A percentile compares a stretch with the other conserved stretches of the same genome.
phyloP scores from a whole-genome alignment of 2,888 invertebrate species.

The Noctuana brunneofusca region DNA sequence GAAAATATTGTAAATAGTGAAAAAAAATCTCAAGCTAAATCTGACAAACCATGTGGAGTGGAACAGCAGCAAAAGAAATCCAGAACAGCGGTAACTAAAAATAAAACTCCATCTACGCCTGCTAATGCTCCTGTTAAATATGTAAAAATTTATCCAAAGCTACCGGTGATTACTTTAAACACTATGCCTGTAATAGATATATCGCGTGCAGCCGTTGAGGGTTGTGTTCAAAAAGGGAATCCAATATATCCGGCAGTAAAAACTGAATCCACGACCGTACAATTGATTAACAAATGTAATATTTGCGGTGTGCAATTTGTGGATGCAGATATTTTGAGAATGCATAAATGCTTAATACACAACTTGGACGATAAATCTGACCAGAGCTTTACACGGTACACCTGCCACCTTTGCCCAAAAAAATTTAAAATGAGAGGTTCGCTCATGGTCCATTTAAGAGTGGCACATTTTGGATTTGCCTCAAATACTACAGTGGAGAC shows the following conservation, averaged over 20 bases:
- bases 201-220: slow-evolving; percentile 48
- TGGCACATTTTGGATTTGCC: slow-evolving; percentile 87
- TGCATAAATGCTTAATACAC: slow-evolving; percentile 90
- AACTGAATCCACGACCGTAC: slow-evolving; percentile 53
- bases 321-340: slow-evolving; percentile 86
- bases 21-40: slow-evolving; percentile 47
- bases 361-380: slow-evolving; percentile 67
- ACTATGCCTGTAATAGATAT: slow-evolving; percentile 66
- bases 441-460: slow-evolving; percentile 90
- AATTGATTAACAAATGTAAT: slow-evolving; percentile 79
- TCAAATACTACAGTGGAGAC: slow-evolving; percentile 48
- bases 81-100: slow-evolving; percentile 64
- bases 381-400: slow-evolving; percentile 76
- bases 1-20: slow-evolving; percentile 44
- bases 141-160: slow-evolving; percentile 75
- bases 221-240: slow-evolving; percentile 48
- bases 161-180: slow-evolving; percentile 68
- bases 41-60: slow-evolving; percentile 38
- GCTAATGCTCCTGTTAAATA: slow-evolving; percentile 65
- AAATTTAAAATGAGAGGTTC: slow-evolving; percentile 92
- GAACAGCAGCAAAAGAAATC: slow-evolving; percentile 57
- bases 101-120: slow-evolving; percentile 59
- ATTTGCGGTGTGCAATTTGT: slow-evolving; percentile 89
- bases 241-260: slow-evolving; percentile 51
- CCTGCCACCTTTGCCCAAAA: slow-evolving; percentile 91